Evolutionary conservation across 2,888 invertebrate species (phyloP), one percentile per base, ranked within the genome.

Genomic region (Eilema depressum): DNA sequence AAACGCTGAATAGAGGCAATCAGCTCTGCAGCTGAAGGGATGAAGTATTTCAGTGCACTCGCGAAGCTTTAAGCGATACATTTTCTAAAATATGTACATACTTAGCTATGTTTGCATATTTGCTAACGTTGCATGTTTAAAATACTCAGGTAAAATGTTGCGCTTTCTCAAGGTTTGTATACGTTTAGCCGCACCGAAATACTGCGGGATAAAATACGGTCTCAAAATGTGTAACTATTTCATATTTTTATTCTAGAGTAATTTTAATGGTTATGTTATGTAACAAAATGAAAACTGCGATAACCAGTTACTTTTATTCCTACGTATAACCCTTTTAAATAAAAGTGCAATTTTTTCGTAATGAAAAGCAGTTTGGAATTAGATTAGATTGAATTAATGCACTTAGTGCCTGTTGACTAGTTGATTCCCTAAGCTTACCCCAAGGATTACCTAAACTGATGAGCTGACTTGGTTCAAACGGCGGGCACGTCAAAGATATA

Each of bases 1-100:
- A 69, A 78, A 77, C 67, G 71, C 70, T 89, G 89, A 90, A 90
- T 89, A 77, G 83, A 82, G 83, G 88, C 88, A 89, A 90, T 90
- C 89, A 89, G 86, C 76, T 79, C 81, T 67, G 72, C 64, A 62
- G 80, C 81, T 81, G 81, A 75, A 79, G 75, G 71, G 73, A 73
- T 81, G 64, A 80, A 77, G 70, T 75, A 74, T 74, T 68, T 66
- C 61, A 63, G 17, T 65, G 71, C 65, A 66, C 67, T 75, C 61
- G 30, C 59, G 26, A 47, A 67, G 62, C 63, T 62, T 66, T 59
- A 56, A 47, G 26, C 33, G 47, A 65, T 28, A 63, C 59, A 69
- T 63, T 41, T 63, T 37, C 20, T 62, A 25, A 30, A 33, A 62
- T n/a, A 23, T 53, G 26, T 28, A 61, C 60, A 30, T 5, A 57